Percentiles rank a stretch among this genome's conserved stretches.
Conservation (phyloP, 1,140 invertebrate species). For the Pseudomyrmex cubaensis region DNA sequence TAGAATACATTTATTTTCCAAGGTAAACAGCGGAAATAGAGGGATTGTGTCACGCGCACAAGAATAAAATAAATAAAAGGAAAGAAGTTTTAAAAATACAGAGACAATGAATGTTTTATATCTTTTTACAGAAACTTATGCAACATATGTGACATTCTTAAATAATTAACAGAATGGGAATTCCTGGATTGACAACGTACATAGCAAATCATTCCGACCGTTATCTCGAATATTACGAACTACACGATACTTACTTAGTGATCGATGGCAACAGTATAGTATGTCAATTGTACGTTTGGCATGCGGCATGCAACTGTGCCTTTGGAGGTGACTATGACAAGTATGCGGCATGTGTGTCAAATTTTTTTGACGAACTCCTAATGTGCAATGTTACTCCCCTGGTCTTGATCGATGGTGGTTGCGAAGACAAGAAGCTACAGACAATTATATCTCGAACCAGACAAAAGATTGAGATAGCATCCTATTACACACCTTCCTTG, state of each 20-base stretch:
- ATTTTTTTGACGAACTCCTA: slow-evolving; percentile 90
- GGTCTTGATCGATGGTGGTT: slow-evolving; percentile 94
- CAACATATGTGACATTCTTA: neutral
- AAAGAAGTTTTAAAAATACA: neutral
- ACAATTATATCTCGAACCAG: slow-evolving; percentile 88
- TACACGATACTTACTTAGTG: slow-evolving; percentile 90
- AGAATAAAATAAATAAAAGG: too few species aligned
- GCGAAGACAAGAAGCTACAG: slow-evolving; percentile 90
- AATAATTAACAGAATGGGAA: slow-evolving; percentile 88
- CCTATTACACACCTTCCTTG: slow-evolving; percentile 80
- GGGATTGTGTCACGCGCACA: too few species aligned
- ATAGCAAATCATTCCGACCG: slow-evolving; percentile 89
- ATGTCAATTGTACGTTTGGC: slow-evolving; percentile 89
- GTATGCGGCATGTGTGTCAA: slow-evolving; percentile 87
- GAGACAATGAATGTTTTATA: slow-evolving; percentile 1
- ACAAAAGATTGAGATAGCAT: slow-evolving; percentile 77
- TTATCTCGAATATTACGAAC: slow-evolving; percentile 87
- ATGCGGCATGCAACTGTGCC: slow-evolving; percentile 87
- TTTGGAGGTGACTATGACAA: slow-evolving; percentile 96
- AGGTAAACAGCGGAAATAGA: too few species aligned
- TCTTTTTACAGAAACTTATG: neutral
- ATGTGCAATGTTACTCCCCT: slow-evolving; percentile 91
- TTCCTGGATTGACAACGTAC: slow-evolving; percentile 92
- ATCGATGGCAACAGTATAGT: slow-evolving; percentile 94
- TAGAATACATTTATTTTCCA: too few species aligned